Percentiles rank a stretch among this genome's conserved stretches.
phyloP scores from a whole-genome alignment of 1,140 invertebrate genomes.

The Megalopta genalis region DNA sequence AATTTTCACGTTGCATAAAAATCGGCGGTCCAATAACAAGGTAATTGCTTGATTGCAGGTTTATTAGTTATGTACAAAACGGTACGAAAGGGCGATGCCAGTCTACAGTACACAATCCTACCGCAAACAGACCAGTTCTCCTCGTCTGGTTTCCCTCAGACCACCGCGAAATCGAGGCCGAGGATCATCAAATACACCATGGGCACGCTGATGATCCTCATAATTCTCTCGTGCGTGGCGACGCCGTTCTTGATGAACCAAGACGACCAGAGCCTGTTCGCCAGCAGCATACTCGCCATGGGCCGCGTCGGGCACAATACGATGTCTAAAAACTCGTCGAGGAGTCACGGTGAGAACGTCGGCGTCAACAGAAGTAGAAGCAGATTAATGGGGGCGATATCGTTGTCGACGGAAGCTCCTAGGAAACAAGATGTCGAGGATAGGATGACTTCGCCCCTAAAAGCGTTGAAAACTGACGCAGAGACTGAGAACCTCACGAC shows the following conservation, averaged over 20 bases:
- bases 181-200: conserved; percentile 60
- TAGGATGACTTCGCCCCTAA: conserved; percentile 16
- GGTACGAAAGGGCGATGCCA: conserved; percentile 86
- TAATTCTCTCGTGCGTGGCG: conserved; percentile 60
- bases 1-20: too few species aligned
- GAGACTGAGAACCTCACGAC: conserved; percentile 15
- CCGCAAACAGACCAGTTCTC: conserved; percentile 85
- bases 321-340: conserved; percentile 39
- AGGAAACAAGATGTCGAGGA: conserved; percentile 41
- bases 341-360: conserved; percentile 36
- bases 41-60: conserved; percentile 22
- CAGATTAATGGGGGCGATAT: conserved; percentile 17
- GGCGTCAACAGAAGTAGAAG: conserved; percentile 42
- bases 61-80: conserved; percentile 84
- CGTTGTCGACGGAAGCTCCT: conserved; percentile 24
- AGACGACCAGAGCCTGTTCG: conserved; percentile 63
- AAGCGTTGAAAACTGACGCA: neutral
- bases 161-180: conserved; percentile 31
- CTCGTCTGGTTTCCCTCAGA: conserved; percentile 77
- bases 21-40: neutral
- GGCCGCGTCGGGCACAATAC: conserved; percentile 49
- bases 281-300: conserved; percentile 58
- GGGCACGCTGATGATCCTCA: conserved; percentile 54
- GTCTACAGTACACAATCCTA: conserved; percentile 86
- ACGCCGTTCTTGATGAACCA: conserved; percentile 64